Conservation (phyloP, 2,797 vertebrate species). For the Onychomys arenicola region DNA sequence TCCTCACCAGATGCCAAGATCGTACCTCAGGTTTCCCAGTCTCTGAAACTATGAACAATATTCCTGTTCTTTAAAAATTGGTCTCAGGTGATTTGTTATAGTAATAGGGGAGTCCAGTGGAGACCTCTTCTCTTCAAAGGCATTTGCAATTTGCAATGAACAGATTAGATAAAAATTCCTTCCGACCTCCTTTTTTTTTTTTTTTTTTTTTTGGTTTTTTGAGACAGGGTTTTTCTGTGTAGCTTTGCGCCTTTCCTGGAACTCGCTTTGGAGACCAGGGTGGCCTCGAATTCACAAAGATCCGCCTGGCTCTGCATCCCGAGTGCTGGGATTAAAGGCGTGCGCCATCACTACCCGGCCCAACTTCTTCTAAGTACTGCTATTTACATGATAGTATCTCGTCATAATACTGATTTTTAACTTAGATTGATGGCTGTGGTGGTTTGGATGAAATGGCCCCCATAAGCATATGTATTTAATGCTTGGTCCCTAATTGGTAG, state of each 20-base stretch:
- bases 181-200: too few species aligned
- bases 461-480: background rate
- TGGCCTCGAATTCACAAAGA: too few species aligned
- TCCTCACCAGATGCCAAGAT: background rate
- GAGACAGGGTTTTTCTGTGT: too few species aligned
- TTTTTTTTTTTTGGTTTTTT: too few species aligned
- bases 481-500: background rate
- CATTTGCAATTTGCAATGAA: background rate
- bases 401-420: constrained; percentile 26
- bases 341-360: too few species aligned
- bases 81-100: background rate
- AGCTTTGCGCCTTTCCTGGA: too few species aligned
- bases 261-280: too few species aligned
- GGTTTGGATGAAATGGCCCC: background rate
- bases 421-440: background rate
- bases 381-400: background rate
- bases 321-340: too few species aligned
- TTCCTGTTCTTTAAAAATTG: background rate
- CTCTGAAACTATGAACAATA: background rate
- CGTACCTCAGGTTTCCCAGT: background rate
- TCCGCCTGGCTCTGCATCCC: too few species aligned
- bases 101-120: background rate
- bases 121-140: background rate
- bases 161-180: background rate
- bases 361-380: background rate